phyloP scores from a whole-genome alignment of 2,797 vertebrate species.

The Rousettus madagascariensis region DNA sequence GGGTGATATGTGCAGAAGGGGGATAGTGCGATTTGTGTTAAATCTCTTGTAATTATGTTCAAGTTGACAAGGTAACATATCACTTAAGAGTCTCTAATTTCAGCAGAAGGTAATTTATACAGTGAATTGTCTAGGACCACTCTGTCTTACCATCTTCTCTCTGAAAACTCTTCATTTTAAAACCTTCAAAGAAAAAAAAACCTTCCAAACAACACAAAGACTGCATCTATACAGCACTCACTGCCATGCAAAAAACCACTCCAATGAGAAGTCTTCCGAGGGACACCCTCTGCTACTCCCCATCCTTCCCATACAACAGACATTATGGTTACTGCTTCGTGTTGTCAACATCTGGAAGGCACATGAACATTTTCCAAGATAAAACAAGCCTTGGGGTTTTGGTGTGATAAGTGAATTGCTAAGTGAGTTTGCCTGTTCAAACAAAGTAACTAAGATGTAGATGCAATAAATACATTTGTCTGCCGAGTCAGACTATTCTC shows the following conservation, averaged over 20 bases:
- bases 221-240: constrained; percentile 75
- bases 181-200: constrained; percentile 34
- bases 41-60: constrained; percentile 62
- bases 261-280: constrained; percentile 77
- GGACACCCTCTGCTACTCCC: neutral
- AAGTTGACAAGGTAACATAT: constrained; percentile 63
- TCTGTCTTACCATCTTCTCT: constrained; percentile 73
- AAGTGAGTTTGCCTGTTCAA: constrained; percentile 74
- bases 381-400: constrained; percentile 77
- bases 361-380: constrained; percentile 74
- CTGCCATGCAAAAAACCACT: constrained; percentile 75
- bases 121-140: constrained; percentile 57
- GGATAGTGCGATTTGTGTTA: neutral
- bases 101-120: constrained; percentile 77
- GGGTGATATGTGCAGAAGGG: neutral
- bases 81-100: constrained; percentile 77
- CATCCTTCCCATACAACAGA: constrained; percentile 25
- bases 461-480: constrained; percentile 39
- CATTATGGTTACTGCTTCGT: constrained; percentile 74
- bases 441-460: constrained; percentile 69
- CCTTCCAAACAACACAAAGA: constrained; percentile 78
- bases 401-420: constrained; percentile 78
- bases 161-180: constrained; percentile 77
- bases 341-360: constrained; percentile 82
- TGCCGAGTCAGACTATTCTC: neutral